Evolutionary conservation across 2,888 invertebrate species (phyloP).

Genomic region (Choristoneura rosaceana): DNA sequence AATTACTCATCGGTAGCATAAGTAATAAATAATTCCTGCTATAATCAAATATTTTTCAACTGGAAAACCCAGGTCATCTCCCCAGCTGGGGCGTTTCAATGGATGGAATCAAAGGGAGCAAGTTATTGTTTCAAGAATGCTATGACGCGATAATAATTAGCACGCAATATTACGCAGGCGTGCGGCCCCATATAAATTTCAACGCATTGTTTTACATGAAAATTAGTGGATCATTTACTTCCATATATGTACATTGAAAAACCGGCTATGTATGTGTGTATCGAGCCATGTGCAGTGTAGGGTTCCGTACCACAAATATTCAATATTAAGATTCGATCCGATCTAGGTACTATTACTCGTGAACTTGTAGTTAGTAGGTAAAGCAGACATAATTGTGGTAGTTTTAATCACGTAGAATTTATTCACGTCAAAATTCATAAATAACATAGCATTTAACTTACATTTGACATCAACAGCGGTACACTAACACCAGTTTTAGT

Average conservation of each 20-base stretch:
- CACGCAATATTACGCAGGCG: slow-evolving; percentile 1
- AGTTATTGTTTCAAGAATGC: slow-evolving; percentile 8
- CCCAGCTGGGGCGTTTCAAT: not conserved
- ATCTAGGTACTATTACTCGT: no score
- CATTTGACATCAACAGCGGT: no score
- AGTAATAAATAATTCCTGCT: not conserved
- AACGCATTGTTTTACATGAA: not conserved
- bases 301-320: no score
- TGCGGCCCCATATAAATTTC: not conserved
- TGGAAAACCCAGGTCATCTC: not conserved
- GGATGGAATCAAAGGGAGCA: not conserved
- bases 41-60: not conserved
- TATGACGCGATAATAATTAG: slow-evolving; percentile 5
- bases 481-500: no score
- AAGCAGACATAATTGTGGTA: no score
- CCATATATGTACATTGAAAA: not conserved
- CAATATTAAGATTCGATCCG: no score
- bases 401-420: no score
- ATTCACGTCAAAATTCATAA: no score
- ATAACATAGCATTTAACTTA: no score
- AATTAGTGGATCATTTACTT: not conserved
- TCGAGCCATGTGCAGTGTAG: no score
- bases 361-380: no score
- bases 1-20: slow-evolving; percentile 16
- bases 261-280: no score